Evolutionary conservation across 2,113 vertebrate species (phyloP), one percentile per base, ranked within the genome.

Genomic region (Siniperca chuatsi): DNA sequence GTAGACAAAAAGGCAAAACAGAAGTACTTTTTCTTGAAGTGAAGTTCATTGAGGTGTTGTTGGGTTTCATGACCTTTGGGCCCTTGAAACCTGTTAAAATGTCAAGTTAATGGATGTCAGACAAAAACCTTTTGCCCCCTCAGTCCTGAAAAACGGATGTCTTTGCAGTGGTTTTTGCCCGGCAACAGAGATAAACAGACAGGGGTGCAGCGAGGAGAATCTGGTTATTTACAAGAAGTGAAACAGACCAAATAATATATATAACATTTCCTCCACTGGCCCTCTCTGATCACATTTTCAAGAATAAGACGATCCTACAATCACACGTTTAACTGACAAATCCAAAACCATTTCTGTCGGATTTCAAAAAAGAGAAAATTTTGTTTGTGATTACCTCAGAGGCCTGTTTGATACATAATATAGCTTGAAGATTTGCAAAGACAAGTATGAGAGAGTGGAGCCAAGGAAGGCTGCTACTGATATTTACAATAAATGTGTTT

Each of bases 61-160:
- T 18, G 25, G 48, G 58, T 40, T 76, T 82, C 50, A n/a, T 8
- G 60, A 61, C 69, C 48, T 52, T 8, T 62, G 37, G 7, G 64
- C 10, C 23, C 16, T 33, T 29, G 46, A 77, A 82, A 50, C 52
- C 54, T 9, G 73, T 25, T 48, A 20, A 40, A 67, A 81, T 29
- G 46, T 83, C 75, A 61, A 69, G 79, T 73, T 78, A 23, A 78
- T 61, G 69, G 64, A 74, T 67, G 54, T 35, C 33, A 48, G 40
- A 58, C 13, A 21, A 33, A 57, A 29, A 54, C 18, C 2, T 7
- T 25, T 50, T 37, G 10, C 23, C 50, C 64, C 33, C 3, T 50
- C 29, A 16, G 21, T 64, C 69, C 60, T 64, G 55, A 76, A 69
- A n/a, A 75, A 42, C 25, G 0, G 57, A 33, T 64, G 54, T 13